Evolutionary conservation across 2,888 invertebrate species (phyloP).

Genomic region (Tanytarsus gracilentus): DNA sequence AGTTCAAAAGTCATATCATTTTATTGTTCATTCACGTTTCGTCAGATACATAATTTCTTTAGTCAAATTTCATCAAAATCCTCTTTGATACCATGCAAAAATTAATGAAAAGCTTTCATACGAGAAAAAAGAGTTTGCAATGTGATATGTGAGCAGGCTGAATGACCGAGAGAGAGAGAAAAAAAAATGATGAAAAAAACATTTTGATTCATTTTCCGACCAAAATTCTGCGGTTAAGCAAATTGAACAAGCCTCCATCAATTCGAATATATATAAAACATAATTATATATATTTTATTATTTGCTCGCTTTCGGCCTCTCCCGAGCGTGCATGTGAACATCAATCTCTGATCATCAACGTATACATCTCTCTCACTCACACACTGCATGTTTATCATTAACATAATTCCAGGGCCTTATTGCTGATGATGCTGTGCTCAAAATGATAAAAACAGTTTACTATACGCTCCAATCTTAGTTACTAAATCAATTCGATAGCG

Average conservation of each 20-base stretch:
- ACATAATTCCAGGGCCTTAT: not conserved
- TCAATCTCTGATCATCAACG: slow-evolving; percentile 1
- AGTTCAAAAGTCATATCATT: not conserved
- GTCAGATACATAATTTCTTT: too few species aligned
- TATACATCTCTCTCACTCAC: not conserved
- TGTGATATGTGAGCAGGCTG: too few species aligned
- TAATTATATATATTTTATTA: slow-evolving; percentile 15
- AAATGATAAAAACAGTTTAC: slow-evolving; percentile 6
- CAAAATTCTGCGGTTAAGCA: slow-evolving; percentile 25
- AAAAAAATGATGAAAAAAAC: slow-evolving; percentile 6
- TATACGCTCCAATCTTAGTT: slow-evolving; percentile 2
- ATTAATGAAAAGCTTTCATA: too few species aligned
- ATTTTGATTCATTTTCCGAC: slow-evolving; percentile 25
- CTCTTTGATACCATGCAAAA: too few species aligned
- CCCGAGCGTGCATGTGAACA: too few species aligned
- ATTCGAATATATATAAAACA: slow-evolving; percentile 9
- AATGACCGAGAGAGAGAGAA: not conserved
- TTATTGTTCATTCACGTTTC: not conserved
- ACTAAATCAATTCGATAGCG: slow-evolving; percentile 1
- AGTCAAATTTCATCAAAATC: too few species aligned
- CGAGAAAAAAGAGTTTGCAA: too few species aligned
- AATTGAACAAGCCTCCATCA: slow-evolving; percentile 4
- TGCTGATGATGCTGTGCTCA: not conserved
- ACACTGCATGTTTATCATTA: too few species aligned
- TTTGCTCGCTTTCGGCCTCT: not conserved